A percentile compares a stretch with the other conserved stretches of the same genome.
Evolutionary conservation across 35 echinoderm and acorn worm genomes (phyloP).

Genomic region (Stichopus chloronotus): DNA sequence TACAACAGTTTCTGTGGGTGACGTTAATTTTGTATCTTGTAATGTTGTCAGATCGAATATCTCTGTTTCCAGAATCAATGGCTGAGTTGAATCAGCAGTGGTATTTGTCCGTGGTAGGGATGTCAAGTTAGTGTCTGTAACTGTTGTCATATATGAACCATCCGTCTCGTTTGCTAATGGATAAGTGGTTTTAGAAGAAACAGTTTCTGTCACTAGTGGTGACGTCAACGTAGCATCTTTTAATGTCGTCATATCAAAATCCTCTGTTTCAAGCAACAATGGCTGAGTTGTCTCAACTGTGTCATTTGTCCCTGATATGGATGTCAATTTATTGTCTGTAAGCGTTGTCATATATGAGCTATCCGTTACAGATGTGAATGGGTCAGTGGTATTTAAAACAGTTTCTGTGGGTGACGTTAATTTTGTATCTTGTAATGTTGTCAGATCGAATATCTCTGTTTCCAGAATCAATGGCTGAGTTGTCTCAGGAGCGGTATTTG

Average conservation of each 20-base stretch:
- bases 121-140: not conserved
- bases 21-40: not conserved
- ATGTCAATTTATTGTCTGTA: not conserved
- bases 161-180: not conserved
- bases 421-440: not conserved
- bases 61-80: not conserved
- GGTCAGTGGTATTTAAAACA: not conserved
- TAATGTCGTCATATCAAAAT: not conserved
- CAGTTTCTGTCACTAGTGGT: not conserved
- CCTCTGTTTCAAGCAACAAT: not conserved
- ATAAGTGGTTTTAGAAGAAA: not conserved
- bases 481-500: not conserved
- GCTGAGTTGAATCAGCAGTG: not conserved
- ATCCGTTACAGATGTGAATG: not conserved
- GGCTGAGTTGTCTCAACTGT: not conserved
- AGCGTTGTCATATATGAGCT: not conserved
- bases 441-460: not conserved
- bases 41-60: not conserved
- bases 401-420: not conserved
- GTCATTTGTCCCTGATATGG: too few species aligned
- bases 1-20: not conserved
- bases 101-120: not conserved
- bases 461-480: not conserved
- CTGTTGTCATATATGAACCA: not conserved
- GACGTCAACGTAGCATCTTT: not conserved